These are phyloP conservation scores for Hycleus phaleratus DNA, from an alignment of 1,140 invertebrate species.

Conservation along the genomic window DNA sequence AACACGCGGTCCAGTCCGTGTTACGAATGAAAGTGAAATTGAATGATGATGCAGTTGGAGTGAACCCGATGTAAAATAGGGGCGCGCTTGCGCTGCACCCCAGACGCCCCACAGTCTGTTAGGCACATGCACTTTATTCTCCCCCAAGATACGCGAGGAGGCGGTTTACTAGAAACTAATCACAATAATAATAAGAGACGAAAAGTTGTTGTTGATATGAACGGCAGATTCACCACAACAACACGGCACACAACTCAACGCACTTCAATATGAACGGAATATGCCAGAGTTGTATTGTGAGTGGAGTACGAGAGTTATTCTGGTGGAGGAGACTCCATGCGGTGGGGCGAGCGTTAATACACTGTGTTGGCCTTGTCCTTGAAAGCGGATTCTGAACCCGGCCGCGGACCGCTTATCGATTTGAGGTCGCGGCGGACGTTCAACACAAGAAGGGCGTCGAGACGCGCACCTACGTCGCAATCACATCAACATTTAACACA, in stretches of 20 bases:
- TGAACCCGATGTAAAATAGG: conserved; percentile 14
- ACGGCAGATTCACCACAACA: no score
- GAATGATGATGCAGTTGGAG: conserved; percentile 28
- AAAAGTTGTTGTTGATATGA: conserved; percentile 5
- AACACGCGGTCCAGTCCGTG: conserved; percentile 10
- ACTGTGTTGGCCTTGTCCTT: conserved; percentile 40
- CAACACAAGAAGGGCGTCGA: no score
- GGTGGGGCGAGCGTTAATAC: no score
- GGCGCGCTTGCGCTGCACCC: conserved; percentile 25
- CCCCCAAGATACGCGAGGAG: conserved; percentile 13
- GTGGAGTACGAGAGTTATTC: background rate
- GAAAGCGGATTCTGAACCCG: conserved; percentile 41
- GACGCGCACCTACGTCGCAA: no score
- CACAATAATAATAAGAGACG: background rate
- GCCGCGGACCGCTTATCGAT: conserved; percentile 31
- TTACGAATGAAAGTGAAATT: conserved; percentile 36
- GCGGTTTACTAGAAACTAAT: background rate
- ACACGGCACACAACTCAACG: no score
- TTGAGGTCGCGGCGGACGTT: conserved; percentile 21
- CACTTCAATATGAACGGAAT: background rate
- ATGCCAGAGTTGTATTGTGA: conserved; percentile 14
- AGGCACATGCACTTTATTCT: conserved; percentile 25
- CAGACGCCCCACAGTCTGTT: conserved; percentile 16
- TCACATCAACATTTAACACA: no score
- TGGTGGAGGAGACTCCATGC: no score